Percentiles rank a stretch among this genome's conserved stretches.
Conservation (phyloP, 2,888 invertebrate genomes). For the Lingula anatina region DNA sequence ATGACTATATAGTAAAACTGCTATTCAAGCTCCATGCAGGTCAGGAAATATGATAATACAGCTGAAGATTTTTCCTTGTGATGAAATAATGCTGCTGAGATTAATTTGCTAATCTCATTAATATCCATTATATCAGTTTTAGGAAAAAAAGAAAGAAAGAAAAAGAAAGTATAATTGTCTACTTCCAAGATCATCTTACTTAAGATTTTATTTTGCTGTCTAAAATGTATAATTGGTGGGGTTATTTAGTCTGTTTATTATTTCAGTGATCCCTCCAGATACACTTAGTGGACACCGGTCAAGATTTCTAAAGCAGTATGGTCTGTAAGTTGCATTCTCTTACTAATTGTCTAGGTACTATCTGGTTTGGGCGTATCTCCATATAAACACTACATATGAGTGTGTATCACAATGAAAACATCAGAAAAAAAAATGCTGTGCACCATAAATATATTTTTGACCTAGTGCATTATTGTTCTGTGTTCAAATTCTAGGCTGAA, state of each 20-base stretch:
- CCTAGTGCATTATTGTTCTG: too few relatives aligned
- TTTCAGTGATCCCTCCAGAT: conserved; percentile 74
- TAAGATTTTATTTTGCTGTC: background rate
- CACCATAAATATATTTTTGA: too few relatives aligned
- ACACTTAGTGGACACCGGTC: conserved; percentile 82
- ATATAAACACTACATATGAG: too few relatives aligned
- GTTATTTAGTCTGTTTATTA: background rate
- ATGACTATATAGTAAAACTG: conserved; percentile 93
- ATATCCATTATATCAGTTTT: too few relatives aligned
- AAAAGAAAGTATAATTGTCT: background rate
- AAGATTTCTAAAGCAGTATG: conserved; percentile 85
- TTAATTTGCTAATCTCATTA: background rate
- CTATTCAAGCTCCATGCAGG: conserved; percentile 87
- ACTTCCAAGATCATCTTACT: background rate
- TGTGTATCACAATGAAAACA: too few relatives aligned
- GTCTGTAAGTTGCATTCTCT: too few relatives aligned
- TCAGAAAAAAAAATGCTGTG: too few relatives aligned
- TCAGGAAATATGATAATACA: conserved; percentile 36
- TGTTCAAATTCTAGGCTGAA: conserved; percentile 59
- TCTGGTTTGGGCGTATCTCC: too few relatives aligned
- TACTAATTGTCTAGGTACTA: too few relatives aligned
- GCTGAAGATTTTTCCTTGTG: background rate
- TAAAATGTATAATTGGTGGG: background rate
- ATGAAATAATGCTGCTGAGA: background rate
- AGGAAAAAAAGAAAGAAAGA: too few relatives aligned